Evolutionary conservation across 1,140 invertebrate genomes (phyloP), one percentile per base, ranked within the genome.

Genomic region (Caenorhabditis latens): DNA sequence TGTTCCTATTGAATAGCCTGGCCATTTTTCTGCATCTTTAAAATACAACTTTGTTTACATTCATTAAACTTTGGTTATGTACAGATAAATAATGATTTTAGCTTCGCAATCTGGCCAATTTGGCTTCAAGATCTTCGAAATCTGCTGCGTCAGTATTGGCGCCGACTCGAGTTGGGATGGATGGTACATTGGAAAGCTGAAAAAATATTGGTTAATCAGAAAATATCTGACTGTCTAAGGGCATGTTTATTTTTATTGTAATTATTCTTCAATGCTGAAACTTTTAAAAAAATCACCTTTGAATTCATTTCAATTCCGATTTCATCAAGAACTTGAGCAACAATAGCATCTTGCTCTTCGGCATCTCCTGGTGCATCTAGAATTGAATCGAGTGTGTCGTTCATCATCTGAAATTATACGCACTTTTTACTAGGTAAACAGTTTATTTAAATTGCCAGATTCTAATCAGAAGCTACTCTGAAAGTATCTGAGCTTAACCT

Each of bases 241-340:
- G n/a, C 7, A 14, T 24, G 19, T 40, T 14, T 8, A 55, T 21
- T 32, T 53, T 53, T 55, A 42, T 14, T 55, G 24, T 11, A 14
- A 9, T 83, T 57, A 2, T 48, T 9, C 19, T 24, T 9, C 57
- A 57, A 55, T 0, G 42, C 40, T 6, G 24, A 48, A 24, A 46
- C 9, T 40, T 16, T 6, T 46, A 57, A 5, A 13, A 57, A 42
- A 95, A 94, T 96, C 90, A 96, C 95, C 94, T 96, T 96, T 91
- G 96, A 96, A 89, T 95, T 95, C 83, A 97, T 95, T 94, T 98
- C 97, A 94, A 98, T 98, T 86, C 96, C 97, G 92, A 98, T 98
- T 94, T 98, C 97, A 94, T 97, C 97, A 9, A 98, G 94, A 13
- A 98, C 96, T 94, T 97, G 94, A 90, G 94, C 95, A 5, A 98